These are phyloP conservation scores for Monopterus albus DNA, from an alignment of 2,113 vertebrate species.

Conservation along the genomic window DNA sequence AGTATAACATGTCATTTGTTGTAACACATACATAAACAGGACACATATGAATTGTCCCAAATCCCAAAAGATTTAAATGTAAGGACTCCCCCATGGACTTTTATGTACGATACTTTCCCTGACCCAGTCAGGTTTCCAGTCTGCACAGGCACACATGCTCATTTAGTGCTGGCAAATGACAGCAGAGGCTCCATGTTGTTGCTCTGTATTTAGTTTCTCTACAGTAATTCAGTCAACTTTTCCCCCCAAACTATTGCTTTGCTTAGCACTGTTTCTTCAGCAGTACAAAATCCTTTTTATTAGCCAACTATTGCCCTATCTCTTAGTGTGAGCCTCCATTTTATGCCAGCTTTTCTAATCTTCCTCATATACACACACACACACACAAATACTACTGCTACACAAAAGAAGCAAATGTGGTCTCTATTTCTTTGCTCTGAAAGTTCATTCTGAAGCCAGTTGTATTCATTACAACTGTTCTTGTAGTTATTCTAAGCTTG, in stretches of 20 bases:
- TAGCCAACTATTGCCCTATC: slow-evolving; percentile 17
- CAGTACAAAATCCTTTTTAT: slow-evolving; percentile 31
- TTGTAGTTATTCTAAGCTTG: slow-evolving; percentile 13
- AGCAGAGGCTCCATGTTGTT: slow-evolving; percentile 25
- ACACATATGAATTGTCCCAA: background rate
- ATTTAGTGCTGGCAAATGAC: slow-evolving; percentile 23
- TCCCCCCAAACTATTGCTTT: slow-evolving; percentile 34
- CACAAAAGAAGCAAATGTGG: slow-evolving; percentile 16
- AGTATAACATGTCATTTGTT: slow-evolving; percentile 11
- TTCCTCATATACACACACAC: background rate
- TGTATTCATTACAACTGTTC: slow-evolving; percentile 4
- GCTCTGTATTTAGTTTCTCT: slow-evolving; percentile 26
- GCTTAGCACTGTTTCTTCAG: slow-evolving; percentile 10
- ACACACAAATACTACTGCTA: background rate
- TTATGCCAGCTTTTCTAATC: slow-evolving; percentile 15
- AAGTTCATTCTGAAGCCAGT: slow-evolving; percentile 19
- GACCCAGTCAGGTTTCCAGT: slow-evolving; percentile 41
- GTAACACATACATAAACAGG: background rate
- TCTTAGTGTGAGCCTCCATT: slow-evolving; percentile 34
- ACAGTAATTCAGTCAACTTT: slow-evolving; percentile 27
- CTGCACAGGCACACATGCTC: slow-evolving; percentile 30
- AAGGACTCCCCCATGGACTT: slow-evolving; percentile 7
- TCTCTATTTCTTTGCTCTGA: slow-evolving; percentile 21
- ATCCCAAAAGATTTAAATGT: slow-evolving; percentile 48
- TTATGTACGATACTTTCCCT: slow-evolving; percentile 20